Base-by-base conservation (phyloP, 2,888 invertebrate genomes). In the Parnassius smintheus region DNA sequence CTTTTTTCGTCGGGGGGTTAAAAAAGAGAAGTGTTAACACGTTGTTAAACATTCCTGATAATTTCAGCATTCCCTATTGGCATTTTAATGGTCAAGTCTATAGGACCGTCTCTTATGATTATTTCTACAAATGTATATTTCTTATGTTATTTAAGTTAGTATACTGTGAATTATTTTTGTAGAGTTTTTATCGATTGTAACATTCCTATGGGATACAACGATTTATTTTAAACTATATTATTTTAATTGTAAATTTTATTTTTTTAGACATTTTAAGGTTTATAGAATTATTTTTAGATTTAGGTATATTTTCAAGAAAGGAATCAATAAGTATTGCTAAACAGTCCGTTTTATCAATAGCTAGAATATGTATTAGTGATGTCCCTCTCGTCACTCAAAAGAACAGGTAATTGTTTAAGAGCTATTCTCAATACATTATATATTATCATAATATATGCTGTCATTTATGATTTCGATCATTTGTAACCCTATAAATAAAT, bases 231-330 rank as follows among this genome's bases (percentile, higher is more conserved):
- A 80, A 80, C 73, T 76, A 78, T 82, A 80, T 84, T 69, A 66
- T 70, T 80, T 82, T 81, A 81, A 81, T 75, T 89, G 86, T 88
- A 86, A 81, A 86, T 85, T 85, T 82, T 83, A 87, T 86, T 88
- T 88, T 60, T 60, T 51, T 87, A 86, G 78, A 77, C 13, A 46
- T 49, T 71, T 81, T 84, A 83, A 79, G 79, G 54, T 62, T 68
- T 72, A 67, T 71, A 71, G 67, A 69, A 64, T 69, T 70, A 66
- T 66, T 72, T 71, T 70, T 68, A 67, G 70, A 69, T 73, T 71
- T 70, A 69, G 65, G 66, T 71, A 66, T 64, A 69, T 71, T 70
- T 35, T 68, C 71, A 59, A 56, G 66, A 58, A 54, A 62, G 55
- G 65, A 66, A 71, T 70, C 70, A 68, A 66, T 61, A 62, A 62